These are phyloP conservation scores for Trissolcus brochymenae DNA, from an alignment of 2,888 invertebrate species.

Conservation along the genomic window DNA sequence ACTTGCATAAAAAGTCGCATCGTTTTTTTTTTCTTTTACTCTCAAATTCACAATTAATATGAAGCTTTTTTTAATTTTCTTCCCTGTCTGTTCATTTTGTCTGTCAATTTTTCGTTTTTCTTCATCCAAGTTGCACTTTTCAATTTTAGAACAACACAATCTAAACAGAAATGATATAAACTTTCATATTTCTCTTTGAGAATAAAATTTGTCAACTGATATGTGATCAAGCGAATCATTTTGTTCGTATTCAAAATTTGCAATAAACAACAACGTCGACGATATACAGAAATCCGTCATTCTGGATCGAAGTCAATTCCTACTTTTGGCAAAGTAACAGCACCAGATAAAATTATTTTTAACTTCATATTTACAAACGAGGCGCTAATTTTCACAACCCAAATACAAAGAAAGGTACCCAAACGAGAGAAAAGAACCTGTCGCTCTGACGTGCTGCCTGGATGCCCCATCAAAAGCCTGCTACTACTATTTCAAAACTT, in stretches of 20 bases:
- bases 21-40: conserved; percentile 10
- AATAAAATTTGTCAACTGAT: conserved; percentile 33
- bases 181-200: conserved; percentile 30
- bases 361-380: conserved; percentile 1
- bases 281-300: conserved; percentile 18
- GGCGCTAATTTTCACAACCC: neutral
- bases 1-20: conserved; percentile 38
- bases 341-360: conserved; percentile 24
- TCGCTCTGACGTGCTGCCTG: conserved; percentile 37
- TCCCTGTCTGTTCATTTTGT: neutral
- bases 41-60: conserved; percentile 5
- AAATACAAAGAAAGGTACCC: neutral
- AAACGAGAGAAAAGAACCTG: conserved; percentile 9
- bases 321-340: conserved; percentile 49
- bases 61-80: neutral
- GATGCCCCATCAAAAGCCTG: conserved; percentile 5
- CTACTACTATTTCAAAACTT: conserved; percentile 40
- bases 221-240: conserved; percentile 22
- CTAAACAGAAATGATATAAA: conserved; percentile 10
- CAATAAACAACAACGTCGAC: conserved; percentile 45
- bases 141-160: conserved; percentile 3
- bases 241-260: conserved; percentile 14
- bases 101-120: neutral
- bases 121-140: conserved; percentile 33
- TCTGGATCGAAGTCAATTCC: conserved; percentile 43